Base-by-base conservation (phyloP, 2,113 vertebrate genomes). In the Sus scrofa region DNA sequence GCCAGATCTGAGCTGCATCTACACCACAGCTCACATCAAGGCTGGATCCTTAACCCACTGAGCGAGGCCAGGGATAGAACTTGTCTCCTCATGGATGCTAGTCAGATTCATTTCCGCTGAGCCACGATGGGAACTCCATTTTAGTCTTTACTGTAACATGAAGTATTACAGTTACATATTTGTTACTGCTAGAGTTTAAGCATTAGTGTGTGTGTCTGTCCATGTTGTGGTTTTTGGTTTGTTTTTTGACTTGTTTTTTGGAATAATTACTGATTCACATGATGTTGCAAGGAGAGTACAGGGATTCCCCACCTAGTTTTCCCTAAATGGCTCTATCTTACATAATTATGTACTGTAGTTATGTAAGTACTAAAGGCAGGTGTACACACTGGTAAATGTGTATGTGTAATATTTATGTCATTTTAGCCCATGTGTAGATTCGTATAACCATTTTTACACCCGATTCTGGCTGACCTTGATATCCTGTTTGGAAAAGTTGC, bases 381-480 rank as follows among this genome's bases (percentile, higher is more conserved):
- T 91, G 24, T 22, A 24, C 79, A 32, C 54, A 62, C 37, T 74
- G 50, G 18, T 89, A 78, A 70, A 44, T 86, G 34, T 79, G 12
- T 63, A 11, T 16, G 14, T 75, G 27, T 86, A 65, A 16, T n/a
- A 91, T 68, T 85, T 78, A 11, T 83, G 32, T 93, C 6, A 18
- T 63, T 95, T 78, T 86, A 60, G 60, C 39, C 54, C 16, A 24
- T 63, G 2, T 89, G 19, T 91, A 67, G 44, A 58, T 86, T 52
- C 14, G 4, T 71, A 18, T 87, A 79, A 93, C 32, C 15, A 18
- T 75, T 67, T 78, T 78, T 95, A 34, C 74, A 15, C 37, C 30
- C 70, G 12, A 63, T 83, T 94, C 86, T 67, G 19, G 18, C 70
- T 88, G 37, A 94, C 37, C 27, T 93, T 94, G 67, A n/a, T 86